Base-by-base conservation (phyloP, 64 coral and sea anemone genomes). In the Stichodactyla helianthus region DNA sequence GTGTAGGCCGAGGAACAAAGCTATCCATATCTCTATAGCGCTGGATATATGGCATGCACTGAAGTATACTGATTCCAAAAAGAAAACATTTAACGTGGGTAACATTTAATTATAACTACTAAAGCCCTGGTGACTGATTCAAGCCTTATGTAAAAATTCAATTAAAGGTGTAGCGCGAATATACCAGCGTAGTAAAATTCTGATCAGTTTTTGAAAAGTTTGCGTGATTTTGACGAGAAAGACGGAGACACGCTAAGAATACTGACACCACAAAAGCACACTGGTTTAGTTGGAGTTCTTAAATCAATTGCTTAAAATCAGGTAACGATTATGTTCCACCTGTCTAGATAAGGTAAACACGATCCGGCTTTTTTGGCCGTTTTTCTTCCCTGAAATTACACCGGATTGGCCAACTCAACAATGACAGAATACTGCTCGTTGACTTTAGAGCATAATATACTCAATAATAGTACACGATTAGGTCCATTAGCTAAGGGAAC, bases 321-420 rank as follows among this genome's bases (percentile, higher is more conserved):
- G 18, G 18, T 22, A 74, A 74, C 68, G 68, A 74, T 74, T 74
- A 74, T 74, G 1, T 5, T 31, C 25, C 68, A 74, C 68, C 68
- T 74, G 68, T 19, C 10, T 11, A 28, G 68, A 74, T 74, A 74
- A 74, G 68, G 68, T 74, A 74, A 74, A 74, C 31, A 74, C 68
- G 68, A 74, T 74, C 68, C 68, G 23, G 68, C 68, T 74, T 74
- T 74, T 74, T 74, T 26, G 68, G 68, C 68, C 68, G 68, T 74
- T 74, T 74, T 23, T 74, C n/a, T 44, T 44, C 12, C 68, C 6
- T 27, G 68, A 74, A 74, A 74, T 27, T 23, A 4, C 68, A 74
- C 68, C 68, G 68, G 68, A 74, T 74, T 74, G 68, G 68, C 6
- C 68, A 10, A 74, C 68, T 74, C 25, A 74, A 74, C 68, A 35